phyloP scores from a whole-genome alignment of 2,888 invertebrate genomes.

The Tricholauxania praeusta region DNA sequence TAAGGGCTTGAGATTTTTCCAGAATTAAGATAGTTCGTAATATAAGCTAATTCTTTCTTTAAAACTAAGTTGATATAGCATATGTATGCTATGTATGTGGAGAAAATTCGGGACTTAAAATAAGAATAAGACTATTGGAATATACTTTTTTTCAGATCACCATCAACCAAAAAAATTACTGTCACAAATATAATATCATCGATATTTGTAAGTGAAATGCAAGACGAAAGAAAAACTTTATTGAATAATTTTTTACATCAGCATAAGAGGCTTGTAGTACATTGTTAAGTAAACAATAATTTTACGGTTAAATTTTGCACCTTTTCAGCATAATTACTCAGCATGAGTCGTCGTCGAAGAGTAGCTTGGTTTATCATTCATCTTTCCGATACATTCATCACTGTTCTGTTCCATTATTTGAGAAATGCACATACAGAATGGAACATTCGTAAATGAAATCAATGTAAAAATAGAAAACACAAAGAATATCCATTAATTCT shows the following conservation, averaged over 20 bases:
- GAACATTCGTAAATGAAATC: not conserved
- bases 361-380: slow-evolving; percentile 36
- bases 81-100: no score
- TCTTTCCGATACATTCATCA: not conserved
- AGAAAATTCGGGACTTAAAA: no score
- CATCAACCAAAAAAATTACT: no score
- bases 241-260: not conserved
- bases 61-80: no score
- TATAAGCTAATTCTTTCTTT: no score
- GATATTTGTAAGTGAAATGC: not conserved
- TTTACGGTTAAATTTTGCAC: slow-evolving; percentile 65
- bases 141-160: no score
- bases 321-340: slow-evolving; percentile 65
- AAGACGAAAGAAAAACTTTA: not conserved
- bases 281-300: slow-evolving; percentile 65
- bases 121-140: no score
- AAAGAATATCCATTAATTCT: slow-evolving; percentile 32
- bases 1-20: no score
- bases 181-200: no score
- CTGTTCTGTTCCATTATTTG: slow-evolving; percentile 30
- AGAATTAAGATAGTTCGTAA: no score
- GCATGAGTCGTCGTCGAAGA: slow-evolving; percentile 58
- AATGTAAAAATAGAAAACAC: slow-evolving; percentile 59
- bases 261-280: slow-evolving; percentile 28
- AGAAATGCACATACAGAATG: slow-evolving; percentile 8